These are phyloP conservation scores for Columba guinea DNA, from an alignment of 2,797 vertebrate species.

Conservation along the genomic window DNA sequence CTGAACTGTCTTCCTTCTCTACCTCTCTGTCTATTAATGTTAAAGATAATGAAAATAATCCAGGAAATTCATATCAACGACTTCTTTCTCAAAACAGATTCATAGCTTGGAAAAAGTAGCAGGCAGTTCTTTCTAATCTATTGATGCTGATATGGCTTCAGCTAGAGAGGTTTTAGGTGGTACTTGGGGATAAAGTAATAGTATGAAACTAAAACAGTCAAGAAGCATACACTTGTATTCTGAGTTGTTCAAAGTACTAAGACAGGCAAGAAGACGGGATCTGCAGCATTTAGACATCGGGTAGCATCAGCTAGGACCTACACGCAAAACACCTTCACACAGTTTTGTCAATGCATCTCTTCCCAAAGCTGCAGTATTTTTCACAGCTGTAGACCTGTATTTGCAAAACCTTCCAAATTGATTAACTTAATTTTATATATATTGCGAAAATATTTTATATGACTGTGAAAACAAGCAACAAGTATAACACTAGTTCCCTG, in stretches of 20 bases:
- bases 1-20: background rate
- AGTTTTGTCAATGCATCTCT: background rate
- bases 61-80: background rate
- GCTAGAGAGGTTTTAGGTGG: background rate
- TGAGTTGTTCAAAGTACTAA: background rate
- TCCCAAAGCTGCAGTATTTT: background rate
- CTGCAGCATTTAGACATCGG: background rate
- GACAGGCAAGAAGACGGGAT: background rate
- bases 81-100: background rate
- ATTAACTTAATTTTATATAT: background rate
- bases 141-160: background rate
- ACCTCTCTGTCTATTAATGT: background rate
- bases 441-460: background rate
- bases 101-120: background rate
- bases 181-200: background rate
- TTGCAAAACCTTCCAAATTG: background rate
- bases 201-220: background rate
- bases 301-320: background rate
- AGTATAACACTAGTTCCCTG: background rate
- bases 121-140: background rate
- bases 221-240: background rate
- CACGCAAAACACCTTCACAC: background rate
- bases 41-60: background rate
- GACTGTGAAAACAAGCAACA: background rate
- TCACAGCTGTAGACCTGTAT: background rate